Evolutionary conservation across 2,113 vertebrate species (phyloP), one percentile per base, ranked within the genome.

Genomic region (Bagarius yarrelli): DNA sequence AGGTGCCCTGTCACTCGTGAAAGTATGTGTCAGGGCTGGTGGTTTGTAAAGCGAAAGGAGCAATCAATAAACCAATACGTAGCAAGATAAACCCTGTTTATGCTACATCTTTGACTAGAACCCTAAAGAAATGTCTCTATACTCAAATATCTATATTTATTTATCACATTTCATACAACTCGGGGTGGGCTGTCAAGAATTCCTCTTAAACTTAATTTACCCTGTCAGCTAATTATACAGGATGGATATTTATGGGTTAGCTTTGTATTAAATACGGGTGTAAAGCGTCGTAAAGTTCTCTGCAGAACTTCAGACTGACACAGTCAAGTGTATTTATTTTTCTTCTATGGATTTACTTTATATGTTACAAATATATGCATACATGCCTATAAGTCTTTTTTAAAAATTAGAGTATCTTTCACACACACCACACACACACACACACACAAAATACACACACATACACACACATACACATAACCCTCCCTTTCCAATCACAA

Each of bases 11-110:
- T 84, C 79, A 84, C 79, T 74, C 23, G 36, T 23, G 76, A 78
- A 81, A 64, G 79, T 81, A 71, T 74, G 81, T 81, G 75, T 81
- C 83, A 78, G 66, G 44, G 67, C 47, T 36, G 67, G 76, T 32
- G 70, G 74, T 77, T 78, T 64, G 75, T 78, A 72, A 78, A 81
- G 66, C 77, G 72, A 75, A 84, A 73, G 69, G 52, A 34, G 21
- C 74, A 30, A 84, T 84, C 79, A 64, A 81, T 84, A 84, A 81
- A 81, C 59, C 69, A n/a, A 73, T 78, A 81, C 57, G 27, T 77
- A 74, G 75, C 56, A 57, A 79, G 79, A 78, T 75, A 81, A 74
- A 66, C 67, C 69, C 59, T 74, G 36, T 52, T 55, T 40, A 52
- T 74, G 79, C 57, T 50, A 34, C 34, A 78, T 59, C 36, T 52